Evolutionary conservation across 2,797 vertebrate genomes (phyloP).

Genomic region (Dermochelys coriacea): DNA sequence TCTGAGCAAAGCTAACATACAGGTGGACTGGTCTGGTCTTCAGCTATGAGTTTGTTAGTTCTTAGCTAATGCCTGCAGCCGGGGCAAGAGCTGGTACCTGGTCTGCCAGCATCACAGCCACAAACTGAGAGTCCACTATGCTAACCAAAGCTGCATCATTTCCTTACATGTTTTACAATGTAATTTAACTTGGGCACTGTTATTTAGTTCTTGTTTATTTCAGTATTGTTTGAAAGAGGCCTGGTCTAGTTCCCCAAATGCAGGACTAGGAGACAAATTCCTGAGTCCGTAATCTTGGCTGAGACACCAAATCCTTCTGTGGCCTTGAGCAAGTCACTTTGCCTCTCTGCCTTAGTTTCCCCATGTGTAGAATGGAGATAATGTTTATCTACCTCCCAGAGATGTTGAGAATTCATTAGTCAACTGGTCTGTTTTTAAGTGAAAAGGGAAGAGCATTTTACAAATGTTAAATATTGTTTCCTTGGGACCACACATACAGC

Average conservation of each 20-base stretch:
- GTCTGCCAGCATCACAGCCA: background rate
- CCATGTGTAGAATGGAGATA: constrained; percentile 49
- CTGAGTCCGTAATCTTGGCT: constrained; percentile 8
- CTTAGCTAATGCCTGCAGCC: background rate
- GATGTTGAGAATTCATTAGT: constrained; percentile 62
- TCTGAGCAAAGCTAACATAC: background rate
- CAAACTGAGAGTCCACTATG: background rate
- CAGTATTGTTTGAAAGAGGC: background rate
- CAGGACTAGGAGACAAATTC: constrained; percentile 8
- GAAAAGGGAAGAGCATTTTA: constrained; percentile 58
- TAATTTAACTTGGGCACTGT: background rate
- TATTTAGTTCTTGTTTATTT: background rate
- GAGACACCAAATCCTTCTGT: constrained; percentile 32
- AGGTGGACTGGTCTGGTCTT: background rate
- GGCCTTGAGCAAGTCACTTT: constrained; percentile 36
- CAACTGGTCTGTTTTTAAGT: background rate
- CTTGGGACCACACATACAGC: background rate
- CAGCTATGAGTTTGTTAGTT: background rate
- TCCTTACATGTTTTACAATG: background rate
- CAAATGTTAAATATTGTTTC: constrained; percentile 2
- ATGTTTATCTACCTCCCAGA: constrained; percentile 30
- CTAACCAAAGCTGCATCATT: background rate
- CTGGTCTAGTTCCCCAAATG: background rate
- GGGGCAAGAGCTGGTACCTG: background rate
- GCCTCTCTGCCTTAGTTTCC: constrained; percentile 54